Evolutionary conservation across 2,797 vertebrate species (phyloP).

Genomic region (Onychomys torridus): DNA sequence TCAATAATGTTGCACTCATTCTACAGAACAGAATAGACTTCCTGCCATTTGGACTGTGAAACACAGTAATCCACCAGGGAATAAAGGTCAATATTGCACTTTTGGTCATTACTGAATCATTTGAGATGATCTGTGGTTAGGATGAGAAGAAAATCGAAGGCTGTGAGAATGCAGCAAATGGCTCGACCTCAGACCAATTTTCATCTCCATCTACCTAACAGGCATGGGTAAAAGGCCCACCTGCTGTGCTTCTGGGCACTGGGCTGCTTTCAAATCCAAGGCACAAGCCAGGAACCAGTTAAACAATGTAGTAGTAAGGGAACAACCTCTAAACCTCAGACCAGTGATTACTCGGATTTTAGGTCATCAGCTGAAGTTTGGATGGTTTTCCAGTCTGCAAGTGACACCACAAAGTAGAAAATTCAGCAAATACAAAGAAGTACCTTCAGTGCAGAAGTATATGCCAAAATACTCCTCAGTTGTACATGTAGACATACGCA

Average conservation of each 20-base stretch:
- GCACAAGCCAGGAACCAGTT: constrained; percentile 83
- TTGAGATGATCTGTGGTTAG: constrained; percentile 87
- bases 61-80: constrained; percentile 88
- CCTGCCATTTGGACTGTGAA: constrained; percentile 88
- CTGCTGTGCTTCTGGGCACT: constrained; percentile 74
- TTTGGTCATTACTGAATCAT: constrained; percentile 90
- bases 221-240: constrained; percentile 83
- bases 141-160: constrained; percentile 88
- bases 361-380: constrained; percentile 67
- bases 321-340: constrained; percentile 70
- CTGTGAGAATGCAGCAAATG: constrained; percentile 87
- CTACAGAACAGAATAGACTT: constrained; percentile 86
- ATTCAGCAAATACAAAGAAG: constrained; percentile 5
- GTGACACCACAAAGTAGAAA: constrained; percentile 31
- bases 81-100: constrained; percentile 89
- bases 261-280: constrained; percentile 79
- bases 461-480: constrained; percentile 61
- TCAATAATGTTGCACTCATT: constrained; percentile 81
- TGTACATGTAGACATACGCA: constrained; percentile 69
- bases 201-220: constrained; percentile 88
- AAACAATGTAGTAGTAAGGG: constrained; percentile 81
- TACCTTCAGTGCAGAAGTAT: constrained; percentile 55
- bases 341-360: constrained; percentile 32
- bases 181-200: constrained; percentile 89
- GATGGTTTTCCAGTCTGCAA: constrained; percentile 71